Evolutionary conservation across 2,113 vertebrate genomes (phyloP), one percentile per base, ranked within the genome.

Genomic region (Calonectris borealis): DNA sequence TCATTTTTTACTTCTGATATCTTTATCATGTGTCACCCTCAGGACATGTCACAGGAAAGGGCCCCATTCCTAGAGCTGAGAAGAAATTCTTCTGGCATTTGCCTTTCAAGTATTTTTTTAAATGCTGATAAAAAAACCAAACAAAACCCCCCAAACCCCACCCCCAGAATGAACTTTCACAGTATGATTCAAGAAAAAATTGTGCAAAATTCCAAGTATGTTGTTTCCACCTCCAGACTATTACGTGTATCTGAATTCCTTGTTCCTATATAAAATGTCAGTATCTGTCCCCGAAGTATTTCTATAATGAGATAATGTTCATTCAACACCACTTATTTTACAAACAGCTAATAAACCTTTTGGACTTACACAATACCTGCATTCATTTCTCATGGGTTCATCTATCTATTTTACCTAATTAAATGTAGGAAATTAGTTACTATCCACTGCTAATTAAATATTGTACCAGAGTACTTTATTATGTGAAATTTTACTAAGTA

Each of bases 401-500:
- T 66, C 93, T 42, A 78, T 60, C 31, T 94, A 86, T 97, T 98
- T 98, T 97, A 97, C 91, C 68, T 88, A 97, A 86, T 65, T 65
- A 83, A 51, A 85, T 54, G 48, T 71, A 85, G 13, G 44, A 88
- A 58, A 93, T 91, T 60, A 83, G 81, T 92, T 90, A 86, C 75
- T 83, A 77, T 92, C 90, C 83, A 60, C 29, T 57, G 57, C 38
- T 86, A 93, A 81, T 86, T 88, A 83, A 69, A 52, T 78, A 76
- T 49, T 72, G 73, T 64, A 73, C 86, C 86, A 96, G 93, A 90
- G 87, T 89, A 84, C 70, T 64, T 94, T 94, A 86, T 90, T 90
- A 93, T 60, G 40, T 93, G 71, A 92, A 76, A 94, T 95, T 97
- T 97, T 97, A 93, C 83, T 96, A 98, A 96, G 90, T 93, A 68